Conservation (phyloP, 2,113 vertebrate species). For the Zosterops pallidus region DNA sequence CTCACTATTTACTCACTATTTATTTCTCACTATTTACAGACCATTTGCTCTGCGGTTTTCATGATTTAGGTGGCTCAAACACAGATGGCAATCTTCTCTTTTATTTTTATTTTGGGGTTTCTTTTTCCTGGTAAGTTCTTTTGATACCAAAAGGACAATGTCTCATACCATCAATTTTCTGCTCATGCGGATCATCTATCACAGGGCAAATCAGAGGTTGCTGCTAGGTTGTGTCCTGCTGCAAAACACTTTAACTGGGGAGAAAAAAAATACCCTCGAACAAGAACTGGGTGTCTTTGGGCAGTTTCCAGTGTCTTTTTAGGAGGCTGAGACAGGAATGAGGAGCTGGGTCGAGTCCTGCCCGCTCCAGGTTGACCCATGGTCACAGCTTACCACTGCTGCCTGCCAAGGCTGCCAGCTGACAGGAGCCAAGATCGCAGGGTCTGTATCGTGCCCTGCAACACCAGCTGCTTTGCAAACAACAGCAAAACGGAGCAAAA, state of each 20-base stretch:
- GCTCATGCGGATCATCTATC: neutral
- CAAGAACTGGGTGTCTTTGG: neutral
- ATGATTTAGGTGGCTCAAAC: neutral
- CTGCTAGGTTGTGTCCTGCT: neutral
- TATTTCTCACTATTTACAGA: no score
- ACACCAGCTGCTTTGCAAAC: neutral
- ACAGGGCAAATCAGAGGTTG: neutral
- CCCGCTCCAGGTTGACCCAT: rapidly evolving
- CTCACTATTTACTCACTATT: neutral
- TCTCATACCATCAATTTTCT: neutral
- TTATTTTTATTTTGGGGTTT: neutral
- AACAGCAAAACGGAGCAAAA: neutral
- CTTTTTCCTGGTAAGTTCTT: neutral
- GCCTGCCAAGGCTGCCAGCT: neutral
- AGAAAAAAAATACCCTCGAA: neutral
- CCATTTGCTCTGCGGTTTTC: neutral
- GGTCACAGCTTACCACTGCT: neutral
- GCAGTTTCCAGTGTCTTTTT: neutral
- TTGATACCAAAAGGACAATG: neutral
- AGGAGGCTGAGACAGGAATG: neutral
- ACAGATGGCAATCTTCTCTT: neutral
- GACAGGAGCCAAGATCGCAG: rapidly evolving
- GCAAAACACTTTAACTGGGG: neutral
- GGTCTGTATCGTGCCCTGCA: rapidly evolving
- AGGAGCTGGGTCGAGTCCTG: neutral